Evolutionary conservation across 2,888 invertebrate genomes (phyloP), one percentile per base, ranked within the genome.

Genomic region (Agrotis puta): DNA sequence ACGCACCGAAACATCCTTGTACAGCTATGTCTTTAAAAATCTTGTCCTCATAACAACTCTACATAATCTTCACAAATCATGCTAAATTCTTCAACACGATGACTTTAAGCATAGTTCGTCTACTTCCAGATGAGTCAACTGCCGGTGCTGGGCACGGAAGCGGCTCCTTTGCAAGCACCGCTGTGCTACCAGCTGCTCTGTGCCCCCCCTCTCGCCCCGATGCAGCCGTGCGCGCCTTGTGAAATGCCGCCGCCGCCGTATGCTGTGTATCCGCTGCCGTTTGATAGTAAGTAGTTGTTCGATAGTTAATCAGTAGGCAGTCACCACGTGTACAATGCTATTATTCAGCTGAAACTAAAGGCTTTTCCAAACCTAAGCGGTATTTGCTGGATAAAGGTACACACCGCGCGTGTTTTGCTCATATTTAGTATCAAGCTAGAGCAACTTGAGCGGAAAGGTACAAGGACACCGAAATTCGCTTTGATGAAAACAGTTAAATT

Each of bases 131-230:
- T 95, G 90, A 94, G 93, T 47, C 96, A 96, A 79, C 86, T 95
- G 13, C 95, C 95, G n/a, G 88, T 94, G 20, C 76, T 95, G 69
- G 89, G 94, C 4, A 83, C 94, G 0, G 96, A 95, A 51, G 92
- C 94, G 0, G 91, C 95, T 0, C 95, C 95, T 0, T 88, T 95
- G 1, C 94, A 91, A 50, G 94, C 93, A 0, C 94, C 95, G 2
- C 89, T 96, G 0, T 96, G 96, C 85, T 96, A 96, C 85, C 96
- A 96, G 89, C 89, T 96, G 77, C 89, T 96, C 13, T 96, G 95
- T 77, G 94, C 94, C 4, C 95, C 95, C 0, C 95, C 95, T 0
- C 86, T 95, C 2, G 93, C 94, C 0, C 93, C 92, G 0, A 83
- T 93, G 59, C 94, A 92, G 0, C 88, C 94, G 14, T 95, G 95